A percentile compares a stretch with the other conserved stretches of the same genome.
Conservation (phyloP, 2,888 invertebrate species). For the Eupithecia subumbrata region DNA sequence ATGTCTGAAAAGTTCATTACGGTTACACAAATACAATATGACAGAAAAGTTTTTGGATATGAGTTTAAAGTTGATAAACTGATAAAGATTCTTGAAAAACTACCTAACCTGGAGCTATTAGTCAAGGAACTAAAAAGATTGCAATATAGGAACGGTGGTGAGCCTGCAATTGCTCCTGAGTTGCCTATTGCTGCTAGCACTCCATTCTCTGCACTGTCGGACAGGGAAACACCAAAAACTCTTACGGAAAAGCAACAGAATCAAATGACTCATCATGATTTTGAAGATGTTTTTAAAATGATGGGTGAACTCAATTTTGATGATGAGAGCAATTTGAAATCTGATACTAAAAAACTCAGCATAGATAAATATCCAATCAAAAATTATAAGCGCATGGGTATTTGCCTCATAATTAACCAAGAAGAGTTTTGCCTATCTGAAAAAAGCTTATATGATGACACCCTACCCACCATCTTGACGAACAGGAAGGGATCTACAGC, state of each 20-base stretch:
- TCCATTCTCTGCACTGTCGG: conserved; percentile 31
- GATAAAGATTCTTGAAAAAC: conserved; percentile 62
- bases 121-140: conserved; percentile 58
- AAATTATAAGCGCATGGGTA: conserved; percentile 64
- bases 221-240: conserved; percentile 19
- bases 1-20: conserved; percentile 70
- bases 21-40: conserved; percentile 48
- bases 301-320: conserved; percentile 52
- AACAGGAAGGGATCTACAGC: conserved; percentile 64
- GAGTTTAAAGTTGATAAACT: conserved; percentile 59
- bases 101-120: conserved; percentile 57
- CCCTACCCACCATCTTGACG: conserved; percentile 48
- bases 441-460: conserved; percentile 58
- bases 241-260: conserved; percentile 30
- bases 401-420: conserved; percentile 76
- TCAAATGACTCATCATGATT: conserved; percentile 44
- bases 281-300: conserved; percentile 56
- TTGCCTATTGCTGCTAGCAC: conserved; percentile 40
- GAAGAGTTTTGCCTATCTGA: conserved; percentile 72
- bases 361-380: conserved; percentile 65
- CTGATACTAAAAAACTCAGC: conserved; percentile 56
- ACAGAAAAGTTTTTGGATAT: conserved; percentile 45
- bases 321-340: conserved; percentile 56
- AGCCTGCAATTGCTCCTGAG: conserved; percentile 31
- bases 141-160: conserved; percentile 54